Evolutionary conservation across 2,113 vertebrate genomes (phyloP).

Genomic region (Melospiza melodia): DNA sequence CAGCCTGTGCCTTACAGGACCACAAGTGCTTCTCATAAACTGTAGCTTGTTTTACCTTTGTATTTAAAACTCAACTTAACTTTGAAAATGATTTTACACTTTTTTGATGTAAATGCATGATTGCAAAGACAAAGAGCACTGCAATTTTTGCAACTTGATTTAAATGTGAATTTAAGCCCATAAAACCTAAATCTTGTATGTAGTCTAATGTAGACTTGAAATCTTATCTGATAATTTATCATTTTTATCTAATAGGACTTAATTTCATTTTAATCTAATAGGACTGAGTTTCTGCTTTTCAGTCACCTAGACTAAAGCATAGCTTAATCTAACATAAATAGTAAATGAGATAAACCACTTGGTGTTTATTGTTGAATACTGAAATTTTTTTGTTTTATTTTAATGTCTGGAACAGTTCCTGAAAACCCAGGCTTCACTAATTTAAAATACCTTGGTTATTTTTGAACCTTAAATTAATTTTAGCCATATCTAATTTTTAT

Average conservation of each 20-base stretch:
- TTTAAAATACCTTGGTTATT: background rate
- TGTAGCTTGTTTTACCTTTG: background rate
- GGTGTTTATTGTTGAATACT: background rate
- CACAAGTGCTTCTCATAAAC: background rate
- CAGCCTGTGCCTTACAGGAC: background rate
- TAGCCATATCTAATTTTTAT: background rate
- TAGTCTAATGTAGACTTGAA: background rate
- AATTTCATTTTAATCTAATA: background rate
- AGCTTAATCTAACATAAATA: background rate
- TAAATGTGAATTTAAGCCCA: background rate
- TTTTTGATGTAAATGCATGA: background rate
- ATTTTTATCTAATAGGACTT: background rate
- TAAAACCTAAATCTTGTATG: background rate
- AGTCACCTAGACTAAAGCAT: background rate
- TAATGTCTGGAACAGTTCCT: background rate
- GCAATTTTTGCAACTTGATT: background rate
- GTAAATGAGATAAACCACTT: background rate
- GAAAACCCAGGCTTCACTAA: background rate
- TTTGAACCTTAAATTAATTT: background rate
- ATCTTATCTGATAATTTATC: background rate
- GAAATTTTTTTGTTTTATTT: background rate
- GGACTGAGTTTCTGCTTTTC: background rate
- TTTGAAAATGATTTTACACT: background rate
- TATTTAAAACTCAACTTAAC: background rate
- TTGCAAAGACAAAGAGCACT: background rate